Base-by-base conservation (phyloP, 2,888 invertebrate species). In the Serrognathus titanus region DNA sequence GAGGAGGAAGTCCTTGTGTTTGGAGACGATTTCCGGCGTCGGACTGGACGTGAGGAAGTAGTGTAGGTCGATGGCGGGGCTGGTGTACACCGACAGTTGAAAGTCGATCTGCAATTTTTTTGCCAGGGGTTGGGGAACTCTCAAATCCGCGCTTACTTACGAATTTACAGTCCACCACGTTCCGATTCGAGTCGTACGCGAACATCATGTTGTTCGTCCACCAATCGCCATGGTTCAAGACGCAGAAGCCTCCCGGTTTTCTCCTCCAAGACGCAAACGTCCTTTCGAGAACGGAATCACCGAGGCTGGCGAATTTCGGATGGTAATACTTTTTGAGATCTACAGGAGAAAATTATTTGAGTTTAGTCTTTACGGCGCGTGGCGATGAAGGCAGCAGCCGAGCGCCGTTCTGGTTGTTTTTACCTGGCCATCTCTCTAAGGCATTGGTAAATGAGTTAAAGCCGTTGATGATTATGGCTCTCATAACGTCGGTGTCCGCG, bases 151-250 rank as follows among this genome's bases (percentile, higher is more conserved):
- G 6, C 6, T 31, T 51, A 73, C 78, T 72, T 68, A 80, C 79
- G 58, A 80, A 78, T 59, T 71, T 72, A 9, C 77, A 70, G 24
- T 80, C 78, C 39, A 68, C 64, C 4, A 78, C 68, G 35, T 69
- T 65, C 12, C 74, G 72, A 54, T 72, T 65, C 12, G 72, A 62
- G 56, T 76, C 64, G 59, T 81, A 78, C 62, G 78, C 77, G 59
- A 82, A 82, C 64, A 82, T 75, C 65, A 82, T 76, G 61, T 82
- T 82, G 59, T 81, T 81, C 0, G 78, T 71, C 82, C 82, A 82
- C 5, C 81, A 67, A 67, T 82, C 82, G 2, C 82, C 82, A 56
- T 82, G 82, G 62, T 81, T 81, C 9, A 82, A 70, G 10, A 82
- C 81, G 49, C 77, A 76, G 47, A 81, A 75, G 2, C 70, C 72